Evolutionary conservation across 2,797 vertebrate genomes (phyloP).

Genomic region (Melanotaenia maccullochi): DNA sequence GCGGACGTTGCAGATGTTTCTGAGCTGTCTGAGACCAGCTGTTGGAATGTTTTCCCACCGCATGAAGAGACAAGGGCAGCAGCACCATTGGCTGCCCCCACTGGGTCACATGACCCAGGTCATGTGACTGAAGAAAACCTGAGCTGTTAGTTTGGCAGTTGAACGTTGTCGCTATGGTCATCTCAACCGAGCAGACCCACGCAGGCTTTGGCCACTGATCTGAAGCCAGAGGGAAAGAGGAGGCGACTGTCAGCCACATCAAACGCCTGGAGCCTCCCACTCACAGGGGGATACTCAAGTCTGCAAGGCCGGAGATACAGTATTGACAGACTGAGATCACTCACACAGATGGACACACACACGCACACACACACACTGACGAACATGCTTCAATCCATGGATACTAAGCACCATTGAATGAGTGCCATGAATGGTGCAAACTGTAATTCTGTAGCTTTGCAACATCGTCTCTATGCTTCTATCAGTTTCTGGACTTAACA

Average conservation of each 20-base stretch:
- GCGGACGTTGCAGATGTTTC: conserved; percentile 79
- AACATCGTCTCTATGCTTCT: not conserved
- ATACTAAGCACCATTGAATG: conserved; percentile 11
- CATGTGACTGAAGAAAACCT: conserved; percentile 68
- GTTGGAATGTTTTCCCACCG: conserved; percentile 84
- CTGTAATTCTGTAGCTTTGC: not conserved
- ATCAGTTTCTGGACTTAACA: not conserved
- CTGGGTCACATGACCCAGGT: conserved; percentile 72
- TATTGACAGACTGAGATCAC: conserved; percentile 58
- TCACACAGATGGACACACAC: conserved; percentile 47
- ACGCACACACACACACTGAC: not conserved
- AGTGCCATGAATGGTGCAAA: not conserved
- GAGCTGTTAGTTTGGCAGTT: conserved; percentile 55
- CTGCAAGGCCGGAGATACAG: conserved; percentile 41
- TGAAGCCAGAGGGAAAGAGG: conserved; percentile 54
- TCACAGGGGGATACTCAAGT: conserved; percentile 38
- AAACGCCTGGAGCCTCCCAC: conserved; percentile 68
- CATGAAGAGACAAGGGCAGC: conserved; percentile 72
- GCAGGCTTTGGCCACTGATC: conserved; percentile 60
- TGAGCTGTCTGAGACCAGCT: conserved; percentile 76
- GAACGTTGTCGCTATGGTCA: conserved; percentile 59
- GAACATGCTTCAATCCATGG: conserved; percentile 11
- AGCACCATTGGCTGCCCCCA: conserved; percentile 67
- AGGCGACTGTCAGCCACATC: conserved; percentile 69
- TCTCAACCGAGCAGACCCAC: conserved; percentile 60